Conservation (phyloP, 2,113 vertebrate species). For the Philantomba maxwellii region DNA sequence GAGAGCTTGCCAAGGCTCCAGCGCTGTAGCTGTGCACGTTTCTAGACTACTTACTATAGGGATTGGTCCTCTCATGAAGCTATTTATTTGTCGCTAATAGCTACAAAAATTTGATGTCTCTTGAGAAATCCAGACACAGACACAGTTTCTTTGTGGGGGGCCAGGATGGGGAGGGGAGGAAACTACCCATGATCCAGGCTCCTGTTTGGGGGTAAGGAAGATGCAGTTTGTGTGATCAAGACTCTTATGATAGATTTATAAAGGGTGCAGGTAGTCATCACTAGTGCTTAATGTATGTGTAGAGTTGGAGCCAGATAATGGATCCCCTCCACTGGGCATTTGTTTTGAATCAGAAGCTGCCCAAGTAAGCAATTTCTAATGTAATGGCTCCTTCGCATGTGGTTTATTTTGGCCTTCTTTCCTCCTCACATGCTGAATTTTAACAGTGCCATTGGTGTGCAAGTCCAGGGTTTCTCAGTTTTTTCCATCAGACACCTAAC, state of each 20-base stretch:
- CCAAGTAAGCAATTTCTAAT: neutral
- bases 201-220: neutral
- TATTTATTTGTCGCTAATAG: constrained; percentile 31
- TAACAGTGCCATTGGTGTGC: neutral
- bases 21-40: neutral
- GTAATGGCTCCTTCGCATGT: neutral
- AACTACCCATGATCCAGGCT: neutral
- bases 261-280: neutral
- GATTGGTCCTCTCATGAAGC: constrained; percentile 12
- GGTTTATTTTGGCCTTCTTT: constrained; percentile 52
- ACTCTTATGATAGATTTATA: neutral
- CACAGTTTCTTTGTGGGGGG: neutral
- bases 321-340: neutral
- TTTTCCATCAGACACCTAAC: constrained; percentile 37
- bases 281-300: neutral
- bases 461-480: constrained; percentile 4
- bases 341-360: neutral
- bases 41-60: neutral
- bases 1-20: neutral
- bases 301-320: neutral
- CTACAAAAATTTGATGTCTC: neutral
- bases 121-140: neutral
- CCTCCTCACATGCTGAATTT: neutral
- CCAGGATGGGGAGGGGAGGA: neutral
- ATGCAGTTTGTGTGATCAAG: neutral